Conservation (phyloP, 2,797 vertebrate species). For the Muscicapa striata region DNA sequence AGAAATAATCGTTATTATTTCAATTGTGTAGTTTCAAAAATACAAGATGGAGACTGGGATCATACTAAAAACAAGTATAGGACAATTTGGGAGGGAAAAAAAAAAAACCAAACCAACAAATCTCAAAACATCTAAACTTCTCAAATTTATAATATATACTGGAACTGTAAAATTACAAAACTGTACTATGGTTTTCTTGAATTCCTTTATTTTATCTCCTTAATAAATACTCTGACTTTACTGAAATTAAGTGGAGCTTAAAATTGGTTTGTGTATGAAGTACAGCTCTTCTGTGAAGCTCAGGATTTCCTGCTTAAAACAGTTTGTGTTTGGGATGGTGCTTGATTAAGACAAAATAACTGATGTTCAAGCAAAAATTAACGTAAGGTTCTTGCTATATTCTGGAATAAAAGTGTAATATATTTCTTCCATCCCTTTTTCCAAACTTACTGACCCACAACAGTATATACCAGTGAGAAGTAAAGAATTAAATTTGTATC, state of each 20-base stretch:
- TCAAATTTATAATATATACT: not conserved
- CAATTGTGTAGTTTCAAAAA: not conserved
- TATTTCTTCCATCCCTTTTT: not conserved
- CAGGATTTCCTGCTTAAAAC: not conserved
- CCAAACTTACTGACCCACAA: not conserved
- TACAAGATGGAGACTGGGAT: not conserved
- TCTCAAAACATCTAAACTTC: not conserved
- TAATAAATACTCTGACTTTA: not conserved
- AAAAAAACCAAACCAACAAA: not conserved
- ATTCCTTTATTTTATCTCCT: not conserved
- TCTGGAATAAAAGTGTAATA: not conserved
- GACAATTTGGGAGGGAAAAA: rapidly evolving
- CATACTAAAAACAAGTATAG: not conserved
- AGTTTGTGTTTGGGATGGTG: not conserved
- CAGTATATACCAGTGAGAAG: not conserved
- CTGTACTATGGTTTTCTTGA: not conserved
- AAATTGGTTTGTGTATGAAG: not conserved
- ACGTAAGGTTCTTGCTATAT: not conserved
- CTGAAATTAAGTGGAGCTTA: not conserved
- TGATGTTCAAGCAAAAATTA: not conserved
- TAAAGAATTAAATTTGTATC: slow-evolving; percentile 1
- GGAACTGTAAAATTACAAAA: not conserved
- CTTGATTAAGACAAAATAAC: not conserved
- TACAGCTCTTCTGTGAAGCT: not conserved
- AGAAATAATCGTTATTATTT: not conserved